Evolutionary conservation across 2,113 vertebrate species (phyloP), one percentile per base, ranked within the genome.

Genomic region (Ranitomeya imitator): DNA sequence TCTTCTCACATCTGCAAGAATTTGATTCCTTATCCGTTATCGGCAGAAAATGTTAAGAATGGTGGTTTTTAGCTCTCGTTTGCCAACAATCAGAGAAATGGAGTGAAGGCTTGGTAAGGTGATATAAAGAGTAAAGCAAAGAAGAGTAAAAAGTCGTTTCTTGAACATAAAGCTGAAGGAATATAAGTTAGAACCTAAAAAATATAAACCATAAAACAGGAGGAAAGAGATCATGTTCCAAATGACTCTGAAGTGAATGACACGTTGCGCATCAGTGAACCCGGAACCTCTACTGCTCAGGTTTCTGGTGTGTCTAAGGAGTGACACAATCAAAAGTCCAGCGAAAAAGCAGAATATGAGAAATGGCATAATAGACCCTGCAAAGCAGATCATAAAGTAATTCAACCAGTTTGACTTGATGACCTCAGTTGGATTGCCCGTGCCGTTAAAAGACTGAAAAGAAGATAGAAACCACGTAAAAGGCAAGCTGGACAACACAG

Each of bases 111-210:
- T 79, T 18, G 77, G 52, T 21, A 23, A 23, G 21, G 77, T 0
- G 26, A 26, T 13, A 15, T 12, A 15, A 7, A n/a, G 26, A 79
- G 8, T 23, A 26, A 5, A 14, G 12, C 54, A 57, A 6, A 79
- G 3, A 26, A 26, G 9, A 59, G 4, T 6, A 15, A 55, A 13
- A 7, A 15, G 5, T 13, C 3, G 10, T 6, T 16, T 79, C 0
- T 78, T 19, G 4, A 13, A n/a, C 3, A 13, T 2, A 0, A n/a
- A 0, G 21, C 76, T 23, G 1, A 79, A 0, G n/a, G 21, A 0
- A 6, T n/a, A 54, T 52, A 79, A 23, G 45, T 12, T 54, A 4
- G 19, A 51, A 79, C 1, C 8, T 15, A 37, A 15, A 73, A 73
- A 73, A 73, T 73, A 73, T 8, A 73, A 14, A 73, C 2, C 21